Conservation (phyloP, 64 coral and sea anemone species). For the Dendrophyllia cribrosa region DNA sequence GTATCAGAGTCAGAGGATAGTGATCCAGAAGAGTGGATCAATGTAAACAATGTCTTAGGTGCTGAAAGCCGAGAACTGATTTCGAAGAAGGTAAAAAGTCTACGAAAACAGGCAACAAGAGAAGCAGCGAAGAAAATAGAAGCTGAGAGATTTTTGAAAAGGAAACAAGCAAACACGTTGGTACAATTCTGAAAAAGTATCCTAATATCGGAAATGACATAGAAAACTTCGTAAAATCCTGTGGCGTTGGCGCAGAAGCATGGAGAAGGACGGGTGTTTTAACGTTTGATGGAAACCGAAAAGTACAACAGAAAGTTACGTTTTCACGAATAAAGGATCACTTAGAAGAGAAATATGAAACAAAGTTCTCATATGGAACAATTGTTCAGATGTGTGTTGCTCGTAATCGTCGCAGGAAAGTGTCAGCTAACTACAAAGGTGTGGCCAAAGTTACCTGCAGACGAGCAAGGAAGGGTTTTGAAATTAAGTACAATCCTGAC, state of each 20-base stretch:
- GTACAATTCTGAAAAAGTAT: conserved; percentile 8
- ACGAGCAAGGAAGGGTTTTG: conserved; percentile 65
- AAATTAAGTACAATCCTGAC: conserved; percentile 64
- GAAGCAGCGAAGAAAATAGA: conserved; percentile 21
- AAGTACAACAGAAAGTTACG: conserved; percentile 31
- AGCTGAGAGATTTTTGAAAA: conserved; percentile 6
- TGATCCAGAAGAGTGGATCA: conserved; percentile 18
- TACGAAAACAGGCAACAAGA: conserved; percentile 25
- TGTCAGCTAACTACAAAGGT: conserved; percentile 49
- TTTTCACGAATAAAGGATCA: conserved; percentile 30
- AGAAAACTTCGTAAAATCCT: not conserved
- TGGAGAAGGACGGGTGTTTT: not conserved
- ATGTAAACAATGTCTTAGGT: conserved; percentile 18
- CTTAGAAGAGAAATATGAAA: conserved; percentile 42
- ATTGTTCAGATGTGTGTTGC: conserved; percentile 65
- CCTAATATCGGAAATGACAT: not conserved
- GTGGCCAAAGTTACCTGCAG: conserved; percentile 62
- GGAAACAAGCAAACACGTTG: not conserved
- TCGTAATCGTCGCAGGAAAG: conserved; percentile 39
- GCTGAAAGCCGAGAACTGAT: conserved; percentile 19
- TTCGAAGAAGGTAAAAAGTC: conserved; percentile 40
- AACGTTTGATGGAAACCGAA: conserved; percentile 25
- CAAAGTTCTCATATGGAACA: conserved; percentile 60
- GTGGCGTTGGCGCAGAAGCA: not conserved
- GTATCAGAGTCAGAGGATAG: conserved; percentile 20